A percentile compares a stretch with the other conserved stretches of the same genome.
Conservation (phyloP, 1,140 invertebrate genomes). For the Scylla paramamosain region DNA sequence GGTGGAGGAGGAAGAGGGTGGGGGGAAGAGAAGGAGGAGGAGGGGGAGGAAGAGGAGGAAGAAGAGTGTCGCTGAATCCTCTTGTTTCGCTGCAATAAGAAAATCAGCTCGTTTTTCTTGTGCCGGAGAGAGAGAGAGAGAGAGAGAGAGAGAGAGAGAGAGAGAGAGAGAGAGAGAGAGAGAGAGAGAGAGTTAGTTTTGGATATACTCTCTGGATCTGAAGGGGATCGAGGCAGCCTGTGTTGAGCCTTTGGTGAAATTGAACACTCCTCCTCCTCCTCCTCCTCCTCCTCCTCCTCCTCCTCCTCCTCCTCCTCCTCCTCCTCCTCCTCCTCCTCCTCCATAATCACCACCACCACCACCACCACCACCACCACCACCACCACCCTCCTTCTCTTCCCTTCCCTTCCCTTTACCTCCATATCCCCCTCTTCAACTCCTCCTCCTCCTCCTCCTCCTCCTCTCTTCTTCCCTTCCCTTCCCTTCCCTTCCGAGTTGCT, state of each 20-base stretch:
- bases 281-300: not conserved
- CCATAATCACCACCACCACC: not conserved
- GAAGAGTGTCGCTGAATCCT: not conserved
- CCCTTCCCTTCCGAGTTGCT: not conserved
- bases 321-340: not conserved
- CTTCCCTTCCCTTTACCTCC: not conserved
- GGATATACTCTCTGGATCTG: conserved; percentile 2
- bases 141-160: conserved; percentile 36
- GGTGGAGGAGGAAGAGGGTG: not conserved
- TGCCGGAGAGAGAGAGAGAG: not conserved
- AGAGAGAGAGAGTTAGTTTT: conserved; percentile 19
- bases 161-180: conserved; percentile 42
- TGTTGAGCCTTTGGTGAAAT: conserved; percentile 22
- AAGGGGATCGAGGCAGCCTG: not conserved
- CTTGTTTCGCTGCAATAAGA: not conserved
- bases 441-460: not conserved
- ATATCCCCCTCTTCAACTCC: not conserved
- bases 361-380: not conserved
- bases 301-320: no score
- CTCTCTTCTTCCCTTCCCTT: no score
- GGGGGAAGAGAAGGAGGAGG: not conserved
- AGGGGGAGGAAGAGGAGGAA: not conserved
- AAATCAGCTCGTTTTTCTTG: not conserved
- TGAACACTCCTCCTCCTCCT: not conserved
- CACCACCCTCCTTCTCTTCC: not conserved